Conservation (phyloP, 2,797 vertebrate genomes). For the Dipus sagitta region DNA sequence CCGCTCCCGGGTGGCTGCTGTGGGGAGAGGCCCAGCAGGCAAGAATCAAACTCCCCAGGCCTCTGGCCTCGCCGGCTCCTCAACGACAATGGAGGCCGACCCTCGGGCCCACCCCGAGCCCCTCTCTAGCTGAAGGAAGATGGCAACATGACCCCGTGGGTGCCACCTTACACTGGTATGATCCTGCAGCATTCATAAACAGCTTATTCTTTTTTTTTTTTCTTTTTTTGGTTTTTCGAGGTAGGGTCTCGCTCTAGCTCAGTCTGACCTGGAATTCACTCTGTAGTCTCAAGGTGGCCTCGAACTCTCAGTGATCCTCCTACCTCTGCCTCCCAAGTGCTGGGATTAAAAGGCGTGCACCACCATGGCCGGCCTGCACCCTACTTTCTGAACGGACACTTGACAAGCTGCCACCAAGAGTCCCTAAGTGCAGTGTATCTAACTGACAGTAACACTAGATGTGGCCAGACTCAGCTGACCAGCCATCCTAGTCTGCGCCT, state of each 20-base stretch:
- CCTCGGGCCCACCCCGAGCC: too few species aligned
- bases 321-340: too few species aligned
- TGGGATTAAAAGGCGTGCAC: too few species aligned
- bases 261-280: too few species aligned
- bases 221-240: too few species aligned
- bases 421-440: neutral
- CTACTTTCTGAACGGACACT: neutral
- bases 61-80: neutral
- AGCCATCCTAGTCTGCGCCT: neutral
- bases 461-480: neutral
- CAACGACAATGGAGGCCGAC: neutral
- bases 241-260: too few species aligned
- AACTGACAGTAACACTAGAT: neutral
- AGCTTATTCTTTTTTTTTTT: neutral
- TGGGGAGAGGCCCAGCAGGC: neutral
- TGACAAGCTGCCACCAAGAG: neutral
- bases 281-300: too few species aligned
- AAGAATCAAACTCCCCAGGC: neutral
- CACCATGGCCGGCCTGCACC: too few species aligned
- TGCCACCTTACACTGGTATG: neutral
- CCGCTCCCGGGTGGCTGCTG: slow-evolving; percentile 92
- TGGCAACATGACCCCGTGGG: neutral
- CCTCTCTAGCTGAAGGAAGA: neutral
- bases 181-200: neutral
- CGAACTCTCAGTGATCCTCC: too few species aligned